Base-by-base conservation (phyloP, 2,888 invertebrate species). In the Drosophila subsilvestris region DNA sequence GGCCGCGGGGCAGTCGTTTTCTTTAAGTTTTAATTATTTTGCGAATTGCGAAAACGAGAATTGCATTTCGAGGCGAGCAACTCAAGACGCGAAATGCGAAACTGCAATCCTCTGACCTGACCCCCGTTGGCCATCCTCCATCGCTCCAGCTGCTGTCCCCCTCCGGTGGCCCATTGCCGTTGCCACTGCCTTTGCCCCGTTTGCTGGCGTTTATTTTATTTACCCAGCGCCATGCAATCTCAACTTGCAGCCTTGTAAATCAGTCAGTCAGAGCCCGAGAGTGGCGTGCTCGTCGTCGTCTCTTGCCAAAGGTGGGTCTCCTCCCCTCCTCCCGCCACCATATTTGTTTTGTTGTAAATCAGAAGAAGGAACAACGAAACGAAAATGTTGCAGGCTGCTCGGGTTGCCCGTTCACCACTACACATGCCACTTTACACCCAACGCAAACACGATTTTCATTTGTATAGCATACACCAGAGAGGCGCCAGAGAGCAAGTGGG, bases 341-440 rank as follows among this genome's bases (percentile, higher is more conserved):
- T 88, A 89, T 88, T 88, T 90, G 88, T 89, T 90, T 88, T 86
- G 88, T 83, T 88, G 86, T 90, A 90, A 90, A 88, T 88, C 90
- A 89, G 88, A 72, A 75, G 89, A 62, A 79, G 86, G 76, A 72
- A 65, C 80, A 71, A 57, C 79, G 74, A 76, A 81, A 76, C 76
- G 74, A 78, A 82, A 78, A 76, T 74, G 86, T 75, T 81, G 72
- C 75, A 60, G 42, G 50, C 61, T 57, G 48, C 44, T 17, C 48
- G 29, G 45, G 27, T 48, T 49, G 45, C 47, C 10, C 27, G 53
- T 56, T 61, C 74, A 73, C 86, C 88, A 81, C 86, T 81, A 74
- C 82, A 83, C 86, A 89, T 85, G 83, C 83, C 83, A 84, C 83
- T 84, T 84, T 84, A 89, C 83, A 84, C 89, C 89, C 83, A 86